Percentiles rank a stretch among this genome's conserved stretches.
Evolutionary conservation across 2,113 vertebrate species (phyloP).

Genomic region (Rousettus leschenaultii): DNA sequence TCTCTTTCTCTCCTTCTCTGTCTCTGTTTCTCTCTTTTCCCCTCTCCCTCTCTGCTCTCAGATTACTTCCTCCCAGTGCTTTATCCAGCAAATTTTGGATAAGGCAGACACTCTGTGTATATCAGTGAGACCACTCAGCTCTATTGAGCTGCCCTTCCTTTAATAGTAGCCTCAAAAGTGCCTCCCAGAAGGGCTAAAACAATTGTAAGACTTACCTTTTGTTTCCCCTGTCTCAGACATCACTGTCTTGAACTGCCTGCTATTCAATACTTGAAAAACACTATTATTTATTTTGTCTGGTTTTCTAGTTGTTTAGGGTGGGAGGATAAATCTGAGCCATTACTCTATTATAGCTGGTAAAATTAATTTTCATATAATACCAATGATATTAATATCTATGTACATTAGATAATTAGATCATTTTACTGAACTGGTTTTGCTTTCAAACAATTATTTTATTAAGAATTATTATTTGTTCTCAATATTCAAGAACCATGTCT

Average conservation of each 20-base stretch:
- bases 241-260: neutral
- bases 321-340: neutral
- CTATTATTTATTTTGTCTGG: neutral
- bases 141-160: neutral
- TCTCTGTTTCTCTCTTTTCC: neutral
- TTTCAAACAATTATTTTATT: neutral
- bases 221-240: neutral
- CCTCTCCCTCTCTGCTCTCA: neutral
- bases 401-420: neutral
- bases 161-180: neutral
- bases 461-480: neutral
- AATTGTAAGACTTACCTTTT: neutral
- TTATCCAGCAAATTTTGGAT: neutral
- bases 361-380: neutral
- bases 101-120: neutral
- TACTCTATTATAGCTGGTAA: neutral
- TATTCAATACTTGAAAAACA: neutral
- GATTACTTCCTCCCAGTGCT: neutral
- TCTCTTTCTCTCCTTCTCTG: too few relatives aligned
- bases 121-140: neutral
- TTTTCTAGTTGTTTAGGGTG: neutral
- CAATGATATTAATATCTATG: neutral
- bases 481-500: neutral
- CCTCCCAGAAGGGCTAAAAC: neutral
- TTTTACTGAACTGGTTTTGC: neutral